Conservation (phyloP, 2,113 vertebrate species). For the Vulpes ferrilata region DNA sequence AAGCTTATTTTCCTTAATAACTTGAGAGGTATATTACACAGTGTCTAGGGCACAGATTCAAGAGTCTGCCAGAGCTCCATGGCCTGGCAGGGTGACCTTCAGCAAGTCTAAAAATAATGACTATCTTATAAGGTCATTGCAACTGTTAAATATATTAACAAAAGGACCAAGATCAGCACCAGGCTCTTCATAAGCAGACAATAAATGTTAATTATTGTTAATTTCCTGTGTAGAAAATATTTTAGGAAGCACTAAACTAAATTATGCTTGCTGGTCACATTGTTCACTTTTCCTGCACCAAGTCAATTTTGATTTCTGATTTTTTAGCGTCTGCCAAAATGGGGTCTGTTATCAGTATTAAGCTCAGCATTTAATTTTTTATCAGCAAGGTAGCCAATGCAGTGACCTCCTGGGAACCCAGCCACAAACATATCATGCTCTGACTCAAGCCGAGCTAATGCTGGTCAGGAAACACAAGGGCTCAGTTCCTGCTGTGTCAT, state of each 20-base stretch:
- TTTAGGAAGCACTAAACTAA: background rate
- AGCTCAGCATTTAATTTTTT: constrained; percentile 10
- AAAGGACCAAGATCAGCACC: background rate
- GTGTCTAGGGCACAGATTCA: background rate
- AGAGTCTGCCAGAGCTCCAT: background rate
- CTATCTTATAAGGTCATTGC: background rate
- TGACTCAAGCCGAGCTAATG: background rate
- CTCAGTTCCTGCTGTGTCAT: background rate
- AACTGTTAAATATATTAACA: background rate
- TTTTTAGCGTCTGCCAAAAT: constrained; percentile 59
- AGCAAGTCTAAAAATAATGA: constrained; percentile 31
- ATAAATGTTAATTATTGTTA: constrained; percentile 19
- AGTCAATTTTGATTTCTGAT: constrained; percentile 58
- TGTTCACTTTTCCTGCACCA: background rate
- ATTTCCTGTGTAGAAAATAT: background rate
- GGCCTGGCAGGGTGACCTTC: background rate
- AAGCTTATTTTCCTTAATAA: background rate
- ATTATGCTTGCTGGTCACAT: constrained; percentile 32
- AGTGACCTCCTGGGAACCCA: background rate
- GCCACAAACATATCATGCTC: background rate
- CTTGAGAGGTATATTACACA: background rate
- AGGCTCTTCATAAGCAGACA: background rate
- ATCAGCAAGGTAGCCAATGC: background rate
- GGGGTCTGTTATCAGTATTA: constrained; percentile 47
- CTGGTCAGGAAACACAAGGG: background rate